phyloP scores from a whole-genome alignment of 2,797 vertebrate species.

The Bovichtus variegatus region DNA sequence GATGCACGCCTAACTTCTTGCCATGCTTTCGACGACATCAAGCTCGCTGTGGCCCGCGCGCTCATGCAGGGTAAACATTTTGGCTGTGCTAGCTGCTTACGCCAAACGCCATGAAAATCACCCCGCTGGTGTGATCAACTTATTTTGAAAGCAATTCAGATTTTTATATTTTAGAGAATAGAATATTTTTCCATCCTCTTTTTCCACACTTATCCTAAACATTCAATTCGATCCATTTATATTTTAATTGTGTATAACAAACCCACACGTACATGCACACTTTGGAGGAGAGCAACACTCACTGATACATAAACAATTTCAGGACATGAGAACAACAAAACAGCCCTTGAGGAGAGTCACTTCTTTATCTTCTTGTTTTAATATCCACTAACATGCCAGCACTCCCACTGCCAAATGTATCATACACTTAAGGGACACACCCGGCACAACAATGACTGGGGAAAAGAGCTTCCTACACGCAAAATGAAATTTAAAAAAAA shows the following conservation, averaged over 20 bases:
- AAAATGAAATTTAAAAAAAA: conserved; percentile 47
- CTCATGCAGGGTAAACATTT: no score
- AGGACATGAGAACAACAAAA: conserved; percentile 5
- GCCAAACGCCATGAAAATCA: no score
- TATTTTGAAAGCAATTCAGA: no score
- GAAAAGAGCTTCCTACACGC: not conserved
- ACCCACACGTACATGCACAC: not conserved
- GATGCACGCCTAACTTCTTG: no score
- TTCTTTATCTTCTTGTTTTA: conserved; percentile 1
- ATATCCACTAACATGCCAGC: conserved; percentile 12
- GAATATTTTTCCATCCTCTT: no score
- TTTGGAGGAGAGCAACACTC: not conserved
- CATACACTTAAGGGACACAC: not conserved
- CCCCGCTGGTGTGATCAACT: no score
- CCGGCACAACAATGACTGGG: conserved; percentile 1
- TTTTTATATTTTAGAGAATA: no score
- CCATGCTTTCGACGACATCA: no score
- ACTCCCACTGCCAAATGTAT: not conserved
- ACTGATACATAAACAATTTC: conserved; percentile 13
- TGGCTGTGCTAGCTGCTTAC: no score
- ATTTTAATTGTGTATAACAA: not conserved
- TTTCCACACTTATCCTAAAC: no score
- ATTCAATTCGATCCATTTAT: not conserved
- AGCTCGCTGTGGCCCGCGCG: no score
- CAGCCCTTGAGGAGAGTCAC: not conserved